These are phyloP conservation scores for Creontiades dilutus DNA, from an alignment of 2,888 invertebrate species.

Conservation along the genomic window DNA sequence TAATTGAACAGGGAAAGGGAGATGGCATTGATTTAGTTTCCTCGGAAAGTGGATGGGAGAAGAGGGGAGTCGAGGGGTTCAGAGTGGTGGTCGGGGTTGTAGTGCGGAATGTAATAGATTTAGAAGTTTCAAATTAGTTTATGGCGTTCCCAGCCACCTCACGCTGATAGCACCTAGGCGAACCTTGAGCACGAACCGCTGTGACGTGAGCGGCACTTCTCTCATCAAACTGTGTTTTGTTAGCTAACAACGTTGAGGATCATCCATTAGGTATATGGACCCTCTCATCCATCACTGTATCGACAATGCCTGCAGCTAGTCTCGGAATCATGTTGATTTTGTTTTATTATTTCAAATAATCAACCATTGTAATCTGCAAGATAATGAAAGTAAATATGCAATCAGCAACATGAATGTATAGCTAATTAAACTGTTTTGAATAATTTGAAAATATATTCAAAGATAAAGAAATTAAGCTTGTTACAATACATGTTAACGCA, in stretches of 20 bases:
- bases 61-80: neutral
- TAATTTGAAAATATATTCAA: too few relatives aligned
- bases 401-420: too few relatives aligned
- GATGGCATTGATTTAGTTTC: constrained; percentile 46
- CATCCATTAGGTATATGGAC: neutral
- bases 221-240: constrained; percentile 18
- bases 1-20: constrained; percentile 41
- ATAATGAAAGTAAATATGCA: too few relatives aligned
- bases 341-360: too few relatives aligned
- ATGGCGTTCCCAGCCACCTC: constrained; percentile 52
- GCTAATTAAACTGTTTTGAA: too few relatives aligned
- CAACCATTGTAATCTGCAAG: too few relatives aligned
- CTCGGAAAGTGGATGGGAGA: neutral
- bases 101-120: constrained; percentile 58
- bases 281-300: too few relatives aligned
- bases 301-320: too few relatives aligned
- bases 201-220: constrained; percentile 23
- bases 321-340: too few relatives aligned
- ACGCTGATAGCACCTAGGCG: constrained; percentile 25
- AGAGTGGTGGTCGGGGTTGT: constrained; percentile 14
- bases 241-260: constrained; percentile 15
- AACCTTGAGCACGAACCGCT: constrained; percentile 18
- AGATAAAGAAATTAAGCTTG: too few relatives aligned
- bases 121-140: constrained; percentile 63
- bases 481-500: too few relatives aligned